These are phyloP conservation scores for Alligator mississippiensis DNA, from an alignment of 2,113 vertebrate genomes.

Conservation along the genomic window DNA sequence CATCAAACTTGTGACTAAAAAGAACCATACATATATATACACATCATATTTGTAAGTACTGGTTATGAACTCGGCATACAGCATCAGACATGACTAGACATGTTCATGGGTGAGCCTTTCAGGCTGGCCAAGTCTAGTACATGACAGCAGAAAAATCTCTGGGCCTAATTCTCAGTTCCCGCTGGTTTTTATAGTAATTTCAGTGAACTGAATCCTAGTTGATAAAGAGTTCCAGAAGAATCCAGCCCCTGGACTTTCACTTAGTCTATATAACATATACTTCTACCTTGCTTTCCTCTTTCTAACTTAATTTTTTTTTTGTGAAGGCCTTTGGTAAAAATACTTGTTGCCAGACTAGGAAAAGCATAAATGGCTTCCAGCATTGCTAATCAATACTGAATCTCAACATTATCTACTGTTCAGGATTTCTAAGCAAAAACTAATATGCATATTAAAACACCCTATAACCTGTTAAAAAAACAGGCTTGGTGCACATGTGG, in stretches of 20 bases:
- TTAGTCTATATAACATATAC: background rate
- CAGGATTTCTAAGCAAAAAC: background rate
- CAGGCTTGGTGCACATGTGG: background rate
- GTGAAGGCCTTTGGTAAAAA: background rate
- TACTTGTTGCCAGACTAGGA: background rate
- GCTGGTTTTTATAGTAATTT: background rate
- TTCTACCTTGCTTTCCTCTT: background rate
- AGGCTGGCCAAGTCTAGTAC: background rate
- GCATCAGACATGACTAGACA: constrained; percentile 4
- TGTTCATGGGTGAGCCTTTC: background rate
- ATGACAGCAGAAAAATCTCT: background rate
- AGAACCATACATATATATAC: background rate
- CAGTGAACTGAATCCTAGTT: background rate
- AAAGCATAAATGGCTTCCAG: background rate
- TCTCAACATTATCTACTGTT: background rate
- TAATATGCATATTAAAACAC: background rate
- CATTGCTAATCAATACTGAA: background rate
- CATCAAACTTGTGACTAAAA: constrained; percentile 6
- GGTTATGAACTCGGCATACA: background rate
- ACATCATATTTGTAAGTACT: background rate
- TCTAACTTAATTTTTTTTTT: background rate
- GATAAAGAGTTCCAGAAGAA: background rate
- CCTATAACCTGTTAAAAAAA: background rate
- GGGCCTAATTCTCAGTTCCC: background rate
- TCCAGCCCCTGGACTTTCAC: background rate